phyloP scores from a whole-genome alignment of 2,113 vertebrate genomes.

The Leptocoma aspasia region DNA sequence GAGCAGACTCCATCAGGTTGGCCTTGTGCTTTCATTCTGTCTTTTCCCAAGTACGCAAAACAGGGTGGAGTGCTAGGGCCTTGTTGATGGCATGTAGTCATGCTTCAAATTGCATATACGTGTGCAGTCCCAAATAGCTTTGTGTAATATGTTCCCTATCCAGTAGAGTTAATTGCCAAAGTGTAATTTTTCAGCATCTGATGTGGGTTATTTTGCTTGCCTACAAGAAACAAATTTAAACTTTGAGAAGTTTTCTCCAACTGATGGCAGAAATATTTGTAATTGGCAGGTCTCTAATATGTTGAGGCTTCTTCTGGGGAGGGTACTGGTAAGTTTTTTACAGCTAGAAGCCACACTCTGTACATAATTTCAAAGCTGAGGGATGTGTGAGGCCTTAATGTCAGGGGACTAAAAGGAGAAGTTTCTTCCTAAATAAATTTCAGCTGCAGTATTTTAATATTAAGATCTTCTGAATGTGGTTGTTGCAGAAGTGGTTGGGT shows the following conservation, averaged over 20 bases:
- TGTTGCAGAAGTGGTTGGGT: neutral
- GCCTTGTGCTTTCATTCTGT: neutral
- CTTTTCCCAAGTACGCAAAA: neutral
- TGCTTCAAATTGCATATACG: neutral
- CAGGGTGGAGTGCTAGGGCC: neutral
- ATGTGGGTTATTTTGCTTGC: neutral
- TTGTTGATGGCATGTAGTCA: neutral
- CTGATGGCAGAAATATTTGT: neutral
- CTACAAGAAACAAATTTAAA: neutral
- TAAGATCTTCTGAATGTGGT: neutral
- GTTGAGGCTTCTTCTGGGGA: neutral
- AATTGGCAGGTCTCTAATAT: neutral
- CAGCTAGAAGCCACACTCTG: neutral
- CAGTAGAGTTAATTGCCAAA: neutral
- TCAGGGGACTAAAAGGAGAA: neutral
- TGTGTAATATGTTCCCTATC: neutral
- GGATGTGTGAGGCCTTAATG: neutral
- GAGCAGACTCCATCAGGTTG: neutral
- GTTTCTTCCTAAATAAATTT: neutral
- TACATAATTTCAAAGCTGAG: neutral
- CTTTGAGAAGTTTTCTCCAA: neutral
- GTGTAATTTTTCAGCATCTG: conserved; percentile 6
- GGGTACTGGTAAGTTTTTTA: neutral
- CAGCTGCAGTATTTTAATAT: neutral
- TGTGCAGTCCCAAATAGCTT: neutral